Conservation (phyloP, 2,888 invertebrate species). For the Adineta ricciae region DNA sequence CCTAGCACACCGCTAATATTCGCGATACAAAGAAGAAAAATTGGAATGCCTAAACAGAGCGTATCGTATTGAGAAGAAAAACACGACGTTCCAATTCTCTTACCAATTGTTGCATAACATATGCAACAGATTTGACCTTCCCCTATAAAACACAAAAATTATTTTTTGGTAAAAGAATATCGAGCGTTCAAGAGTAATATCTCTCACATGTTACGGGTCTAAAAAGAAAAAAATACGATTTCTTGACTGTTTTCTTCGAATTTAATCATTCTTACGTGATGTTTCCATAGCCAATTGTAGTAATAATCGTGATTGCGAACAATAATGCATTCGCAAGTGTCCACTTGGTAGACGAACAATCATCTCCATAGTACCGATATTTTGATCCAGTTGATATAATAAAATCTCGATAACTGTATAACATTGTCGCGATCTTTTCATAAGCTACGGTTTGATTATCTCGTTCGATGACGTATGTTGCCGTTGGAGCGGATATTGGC, state of each 20-base stretch:
- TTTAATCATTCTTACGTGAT: conserved; percentile 1
- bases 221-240: neutral
- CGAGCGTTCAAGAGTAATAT: neutral
- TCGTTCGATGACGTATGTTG: neutral
- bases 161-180: neutral
- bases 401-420: conserved; percentile 23
- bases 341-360: conserved; percentile 26
- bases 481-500: neutral
- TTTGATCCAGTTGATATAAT: neutral
- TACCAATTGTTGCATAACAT: conserved; percentile 49
- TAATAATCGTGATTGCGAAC: conserved; percentile 31
- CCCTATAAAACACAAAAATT: conserved; percentile 1
- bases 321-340: conserved; percentile 25
- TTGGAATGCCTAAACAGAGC: conserved; percentile 44
- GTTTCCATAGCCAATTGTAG: conserved; percentile 33
- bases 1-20: conserved; percentile 54
- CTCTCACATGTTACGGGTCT: neutral
- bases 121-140: conserved; percentile 49
- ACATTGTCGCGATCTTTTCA: conserved; percentile 26
- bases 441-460: conserved; percentile 31
- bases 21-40: conserved; percentile 53
- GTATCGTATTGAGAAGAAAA: neutral
- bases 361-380: conserved; percentile 21
- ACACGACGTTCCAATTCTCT: neutral
- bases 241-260: neutral